Evolutionary conservation across 2,888 invertebrate species (phyloP), one percentile per base, ranked within the genome.

Genomic region (Geotrupes spiniger): DNA sequence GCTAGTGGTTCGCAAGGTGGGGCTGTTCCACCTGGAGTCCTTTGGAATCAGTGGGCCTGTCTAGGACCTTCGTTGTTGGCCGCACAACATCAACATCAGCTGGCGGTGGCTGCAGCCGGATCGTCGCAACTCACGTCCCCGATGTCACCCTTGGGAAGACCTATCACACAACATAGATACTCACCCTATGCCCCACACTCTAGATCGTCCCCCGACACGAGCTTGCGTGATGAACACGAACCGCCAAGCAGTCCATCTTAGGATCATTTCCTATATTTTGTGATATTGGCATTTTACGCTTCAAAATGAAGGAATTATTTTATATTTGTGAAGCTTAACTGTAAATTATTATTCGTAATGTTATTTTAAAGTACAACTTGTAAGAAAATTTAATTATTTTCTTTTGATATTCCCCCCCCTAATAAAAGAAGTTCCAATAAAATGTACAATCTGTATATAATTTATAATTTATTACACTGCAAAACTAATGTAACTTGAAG

Each of bases 11-110:
- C 76, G 60, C 56, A 77, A 69, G 58, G 64, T 37, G 49, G 69
- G 17, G 64, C 72, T 44, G 68, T 67, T 44, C 68, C 62, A 44
- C 75, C 71, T 12, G 81, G 80, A 29, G 80, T 82, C 33, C 69
- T 84, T 21, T 85, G 85, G 85, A 84, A 84, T 42, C 85, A 85
- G 62, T 85, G 85, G 85, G 83, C 84, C 5, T 83, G 84, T 61
- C 63, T 84, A 41, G 83, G 83, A 31, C 82, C 84, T 1, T 82
- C 83, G 53, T 65, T 84, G 29, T 70, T 83, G 38, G 74, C 76
- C 2, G 73, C 73, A 1, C 84, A 84, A 42, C 85, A 85, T 61
- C 84, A 84, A 63, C 82, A 83, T 59, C 77, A 76, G 54, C 63
- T 84, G 38, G 68, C 68, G 1, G 67, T 64, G 10, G 69, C 66